Base-by-base conservation (phyloP, 2,797 vertebrate genomes). In the Setipinna tenuifilis region DNA sequence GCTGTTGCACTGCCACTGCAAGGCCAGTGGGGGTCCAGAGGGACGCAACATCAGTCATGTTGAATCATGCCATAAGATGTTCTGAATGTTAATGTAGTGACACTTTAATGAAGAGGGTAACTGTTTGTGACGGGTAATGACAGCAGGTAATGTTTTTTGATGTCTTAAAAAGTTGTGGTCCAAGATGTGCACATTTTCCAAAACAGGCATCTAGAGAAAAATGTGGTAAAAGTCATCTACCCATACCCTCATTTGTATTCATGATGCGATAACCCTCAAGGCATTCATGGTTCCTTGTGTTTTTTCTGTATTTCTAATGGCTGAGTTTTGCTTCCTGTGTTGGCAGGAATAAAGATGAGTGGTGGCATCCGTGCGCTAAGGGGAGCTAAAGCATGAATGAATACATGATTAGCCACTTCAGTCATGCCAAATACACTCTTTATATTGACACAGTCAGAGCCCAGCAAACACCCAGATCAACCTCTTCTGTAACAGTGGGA, bases 401-500 rank as follows among this genome's bases (percentile, higher is more conserved):
- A 78, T 78, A 78, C 35, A 21, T 78, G 71, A 78, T 78, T 78
- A 78, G 71, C 41, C 35, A 78, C 71, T 44, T 78, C 31, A 78
- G 19, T 21, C 17, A 31, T n/a, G 71, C 71, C 71, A 78, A 78
- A 44, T 44, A 31, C 71, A 17, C 71, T 44, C 71, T 44, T 21
- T 21, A 21, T 78, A 41, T 44, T 35, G 17, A 78, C 68, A 19
- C 71, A 78, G 71, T n/a, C 31, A 44, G 35, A 44, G 31, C 17
- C 35, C 44, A 17, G 71, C 71, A 44, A 16, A 78, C 5, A 78
- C 71, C 71, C 35, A 44, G 71, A 44, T 78, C 71, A 78, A 25
- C 17, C 71, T 1, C 71, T 4, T 3, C 31, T 41, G 31, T 41
- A 75, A 25, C 68, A 35, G 68, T 35, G 68, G 65, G 68, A 14